phyloP scores from a whole-genome alignment of 1,140 invertebrate species.

The Bombus superbus region DNA sequence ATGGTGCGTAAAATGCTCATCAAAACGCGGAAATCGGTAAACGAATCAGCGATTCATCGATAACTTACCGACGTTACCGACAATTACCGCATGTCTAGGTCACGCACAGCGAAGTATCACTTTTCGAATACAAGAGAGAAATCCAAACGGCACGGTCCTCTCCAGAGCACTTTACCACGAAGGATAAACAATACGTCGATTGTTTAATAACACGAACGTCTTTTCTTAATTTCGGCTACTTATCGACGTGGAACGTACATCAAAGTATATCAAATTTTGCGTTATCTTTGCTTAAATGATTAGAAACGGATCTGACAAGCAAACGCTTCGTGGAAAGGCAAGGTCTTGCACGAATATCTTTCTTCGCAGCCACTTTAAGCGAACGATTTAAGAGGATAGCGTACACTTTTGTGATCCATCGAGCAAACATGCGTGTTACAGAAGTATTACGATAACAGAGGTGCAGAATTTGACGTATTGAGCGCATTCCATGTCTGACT shows the following conservation, averaged over 20 bases:
- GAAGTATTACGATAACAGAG: neutral
- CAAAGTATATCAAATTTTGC: too few species aligned
- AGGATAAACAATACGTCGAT: neutral
- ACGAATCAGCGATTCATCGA: neutral
- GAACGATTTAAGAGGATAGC: too few species aligned
- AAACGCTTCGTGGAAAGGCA: too few species aligned
- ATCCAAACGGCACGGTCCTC: neutral
- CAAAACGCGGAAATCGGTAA: neutral
- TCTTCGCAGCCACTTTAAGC: too few species aligned
- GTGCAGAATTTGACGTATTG: neutral
- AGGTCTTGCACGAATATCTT: too few species aligned
- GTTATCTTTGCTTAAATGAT: too few species aligned
- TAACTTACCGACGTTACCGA: too few species aligned
- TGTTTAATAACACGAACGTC: neutral
- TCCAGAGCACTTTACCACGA: neutral
- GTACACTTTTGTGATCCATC: neutral
- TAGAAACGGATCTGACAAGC: too few species aligned
- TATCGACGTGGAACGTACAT: too few species aligned
- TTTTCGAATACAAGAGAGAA: conserved; percentile 13
- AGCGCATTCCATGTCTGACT: neutral
- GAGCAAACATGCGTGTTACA: neutral
- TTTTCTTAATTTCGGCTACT: neutral
- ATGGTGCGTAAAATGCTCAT: too few species aligned
- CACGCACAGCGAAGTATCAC: neutral
- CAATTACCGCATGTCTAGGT: neutral